Conservation (phyloP, 1,140 invertebrate species). For the Drosophila eugracilis region DNA sequence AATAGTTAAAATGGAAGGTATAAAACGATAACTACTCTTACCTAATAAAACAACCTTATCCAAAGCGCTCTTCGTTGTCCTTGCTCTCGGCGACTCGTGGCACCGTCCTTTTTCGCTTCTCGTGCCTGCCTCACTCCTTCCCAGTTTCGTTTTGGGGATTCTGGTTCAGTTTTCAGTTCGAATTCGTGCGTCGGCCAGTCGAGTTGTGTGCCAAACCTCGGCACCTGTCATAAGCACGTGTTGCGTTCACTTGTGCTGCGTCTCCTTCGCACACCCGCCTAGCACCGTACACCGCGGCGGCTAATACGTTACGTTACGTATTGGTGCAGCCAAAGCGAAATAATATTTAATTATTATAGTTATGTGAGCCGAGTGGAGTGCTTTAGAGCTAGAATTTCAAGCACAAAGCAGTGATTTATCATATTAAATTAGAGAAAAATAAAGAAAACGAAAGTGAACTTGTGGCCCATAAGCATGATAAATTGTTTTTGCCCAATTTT, state of each 20-base stretch:
- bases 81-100: conserved; percentile 32
- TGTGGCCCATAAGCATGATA: conserved; percentile 55
- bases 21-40: conserved; percentile 38
- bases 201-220: conserved; percentile 66
- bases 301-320: conserved; percentile 68
- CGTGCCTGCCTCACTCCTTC: conserved; percentile 35
- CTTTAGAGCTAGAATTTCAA: conserved; percentile 1
- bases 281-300: too few species aligned
- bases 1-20: neutral
- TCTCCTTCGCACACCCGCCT: conserved; percentile 25
- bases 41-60: conserved; percentile 51
- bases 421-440: conserved; percentile 10
- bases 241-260: conserved; percentile 60
- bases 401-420: conserved; percentile 15
- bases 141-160: conserved; percentile 36
- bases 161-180: conserved; percentile 65
- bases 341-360: conserved; percentile 43
- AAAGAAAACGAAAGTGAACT: conserved; percentile 11
- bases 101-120: conserved; percentile 17
- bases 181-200: conserved; percentile 77
- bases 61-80: conserved; percentile 46
- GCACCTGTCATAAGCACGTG: conserved; percentile 60
- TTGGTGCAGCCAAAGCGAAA: conserved; percentile 27
- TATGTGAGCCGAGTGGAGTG: conserved; percentile 72
- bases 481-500: conserved; percentile 53